Conservation (phyloP, 2,888 invertebrate genomes). For the Fissipunctia ypsillon region DNA sequence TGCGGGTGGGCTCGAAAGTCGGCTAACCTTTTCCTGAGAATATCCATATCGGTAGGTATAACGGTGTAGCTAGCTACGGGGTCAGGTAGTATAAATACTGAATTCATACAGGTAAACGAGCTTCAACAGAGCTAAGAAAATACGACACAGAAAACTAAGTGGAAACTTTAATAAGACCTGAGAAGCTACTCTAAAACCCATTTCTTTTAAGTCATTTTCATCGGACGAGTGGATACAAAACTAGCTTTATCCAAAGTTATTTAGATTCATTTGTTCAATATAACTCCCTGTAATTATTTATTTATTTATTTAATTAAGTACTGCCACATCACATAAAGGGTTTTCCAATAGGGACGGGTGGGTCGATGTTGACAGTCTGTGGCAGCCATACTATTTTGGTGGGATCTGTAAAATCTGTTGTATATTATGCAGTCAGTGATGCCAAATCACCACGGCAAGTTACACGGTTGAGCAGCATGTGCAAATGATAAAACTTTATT, state of each 20-base stretch:
- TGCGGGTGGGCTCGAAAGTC: neutral
- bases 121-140: neutral
- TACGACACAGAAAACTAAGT: neutral
- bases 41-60: neutral
- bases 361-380: no score
- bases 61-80: no score
- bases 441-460: no score
- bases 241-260: conserved; percentile 16
- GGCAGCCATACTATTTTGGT: no score
- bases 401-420: no score
- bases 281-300: neutral
- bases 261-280: conserved; percentile 31
- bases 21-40: conserved; percentile 5
- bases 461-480: no score
- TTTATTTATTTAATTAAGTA: no score
- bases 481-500: no score
- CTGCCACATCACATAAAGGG: no score
- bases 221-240: neutral
- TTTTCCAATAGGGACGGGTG: no score
- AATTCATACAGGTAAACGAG: neutral
- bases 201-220: no score
- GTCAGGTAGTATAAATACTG: neutral
- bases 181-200: neutral
- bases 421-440: no score
- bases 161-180: conserved; percentile 1